These are phyloP conservation scores for Mechanitis messenoides DNA, from an alignment of 2,888 invertebrate species.

Conservation along the genomic window DNA sequence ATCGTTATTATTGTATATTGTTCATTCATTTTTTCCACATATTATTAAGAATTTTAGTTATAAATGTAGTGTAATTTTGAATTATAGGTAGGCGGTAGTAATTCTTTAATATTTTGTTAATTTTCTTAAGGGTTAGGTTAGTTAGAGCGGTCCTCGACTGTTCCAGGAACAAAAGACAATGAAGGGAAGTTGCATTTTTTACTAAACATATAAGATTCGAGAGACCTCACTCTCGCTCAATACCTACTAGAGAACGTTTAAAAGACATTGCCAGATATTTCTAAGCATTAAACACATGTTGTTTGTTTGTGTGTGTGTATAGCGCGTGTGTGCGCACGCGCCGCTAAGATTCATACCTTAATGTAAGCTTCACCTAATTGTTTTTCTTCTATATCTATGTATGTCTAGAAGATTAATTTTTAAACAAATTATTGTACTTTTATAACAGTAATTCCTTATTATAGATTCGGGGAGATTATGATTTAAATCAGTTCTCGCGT, in stretches of 20 bases:
- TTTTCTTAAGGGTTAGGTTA: constrained; percentile 68
- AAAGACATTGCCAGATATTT: constrained; percentile 66
- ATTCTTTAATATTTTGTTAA: constrained; percentile 73
- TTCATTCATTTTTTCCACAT: constrained; percentile 74
- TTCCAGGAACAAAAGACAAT: constrained; percentile 72
- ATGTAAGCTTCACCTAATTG: constrained; percentile 67
- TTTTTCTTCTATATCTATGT: constrained; percentile 66
- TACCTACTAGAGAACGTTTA: constrained; percentile 30
- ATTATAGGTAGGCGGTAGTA: constrained; percentile 71
- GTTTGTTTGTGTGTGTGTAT: constrained; percentile 60
- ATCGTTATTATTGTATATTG: constrained; percentile 76
- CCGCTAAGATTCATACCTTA: constrained; percentile 36
- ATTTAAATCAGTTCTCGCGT: constrained; percentile 46
- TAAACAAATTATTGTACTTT: constrained; percentile 67
- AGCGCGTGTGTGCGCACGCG: constrained; percentile 33
- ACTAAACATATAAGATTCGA: constrained; percentile 43
- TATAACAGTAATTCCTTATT: constrained; percentile 67
- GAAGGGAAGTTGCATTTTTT: constrained; percentile 70
- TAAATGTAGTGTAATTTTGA: constrained; percentile 70
- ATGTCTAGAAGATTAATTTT: constrained; percentile 65
- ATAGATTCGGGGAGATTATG: constrained; percentile 54
- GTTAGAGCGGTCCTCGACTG: constrained; percentile 61
- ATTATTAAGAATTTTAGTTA: constrained; percentile 72
- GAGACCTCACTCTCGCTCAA: constrained; percentile 6
- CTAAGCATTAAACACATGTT: constrained; percentile 59